Evolutionary conservation across 2,888 invertebrate species (phyloP), one percentile per base, ranked within the genome.

Genomic region (Merodon equestris): DNA sequence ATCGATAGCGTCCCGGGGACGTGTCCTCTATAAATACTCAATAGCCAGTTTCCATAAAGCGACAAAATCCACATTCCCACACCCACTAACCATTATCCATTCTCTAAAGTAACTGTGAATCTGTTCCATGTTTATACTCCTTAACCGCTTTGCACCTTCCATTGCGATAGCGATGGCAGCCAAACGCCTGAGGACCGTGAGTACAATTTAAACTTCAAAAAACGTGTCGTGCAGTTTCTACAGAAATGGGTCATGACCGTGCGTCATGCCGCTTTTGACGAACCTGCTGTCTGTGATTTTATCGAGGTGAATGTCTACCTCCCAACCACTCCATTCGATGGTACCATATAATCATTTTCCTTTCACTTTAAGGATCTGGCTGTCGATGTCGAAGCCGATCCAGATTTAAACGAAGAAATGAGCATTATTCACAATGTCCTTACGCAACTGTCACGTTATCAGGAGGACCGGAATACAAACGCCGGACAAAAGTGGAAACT

Each of bases 141-240:
- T 90, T 90, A 90, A 90, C 86, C 82, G 60, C 85, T 51, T 73
- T 83, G 84, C 86, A 91, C 91, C 88, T 91, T 91, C 88, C 90
- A 91, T 87, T 90, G 91, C 85, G 91, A 88, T 82, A 85, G 84
- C 79, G 86, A 87, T 68, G 88, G 86, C 36, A 89, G 90, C 17
- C 89, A 91, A 45, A 91, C 90, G 66, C 91, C 87, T 63, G 89
- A 93, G 86, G 93, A 93, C 85, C 89, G 91, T 74, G 93, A 93
- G 83, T 93, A 92, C 85, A 90, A 93, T 48, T 86, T 93, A 81
- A 91, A 92, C 67, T 93, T 93, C 85, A 94, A 94, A 87, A 90
- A 93, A 83, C 91, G 94, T 76, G 95, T 95, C 12, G 92, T 95
- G 50, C 93, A 93, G 83, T 96, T 96, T 88, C 92, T 95, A 58